Conservation (phyloP, 1,140 invertebrate genomes). For the Drosophila nikananu region DNA sequence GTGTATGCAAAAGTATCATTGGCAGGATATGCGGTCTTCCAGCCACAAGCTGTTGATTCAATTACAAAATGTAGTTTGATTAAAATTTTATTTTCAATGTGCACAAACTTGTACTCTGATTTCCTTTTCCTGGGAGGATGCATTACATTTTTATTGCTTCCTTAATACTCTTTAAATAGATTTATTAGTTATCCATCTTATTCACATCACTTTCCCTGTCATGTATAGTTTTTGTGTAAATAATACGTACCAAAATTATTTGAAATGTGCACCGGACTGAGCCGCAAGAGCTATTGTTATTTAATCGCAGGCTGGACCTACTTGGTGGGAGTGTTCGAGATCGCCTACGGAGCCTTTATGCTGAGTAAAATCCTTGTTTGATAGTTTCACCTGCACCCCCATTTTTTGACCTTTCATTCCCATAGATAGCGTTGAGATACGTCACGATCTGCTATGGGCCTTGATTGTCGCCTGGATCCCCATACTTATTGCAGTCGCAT, state of each 20-base stretch:
- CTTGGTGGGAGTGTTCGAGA: background rate
- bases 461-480: background rate
- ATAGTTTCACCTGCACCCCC: no score
- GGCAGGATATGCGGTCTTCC: background rate
- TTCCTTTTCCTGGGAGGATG: constrained; percentile 1
- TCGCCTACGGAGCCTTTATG: background rate
- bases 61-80: constrained; percentile 57
- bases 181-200: background rate
- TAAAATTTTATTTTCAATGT: constrained; percentile 36
- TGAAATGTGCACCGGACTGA: background rate
- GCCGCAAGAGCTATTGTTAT: background rate
- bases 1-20: constrained; percentile 26
- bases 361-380: background rate
- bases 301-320: background rate
- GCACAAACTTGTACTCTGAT: background rate
- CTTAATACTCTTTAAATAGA: background rate
- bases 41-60: constrained; percentile 47
- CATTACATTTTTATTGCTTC: no score
- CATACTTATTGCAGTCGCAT: background rate
- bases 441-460: background rate
- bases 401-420: background rate
- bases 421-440: background rate
- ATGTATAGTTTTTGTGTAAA: background rate
- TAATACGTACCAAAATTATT: background rate
- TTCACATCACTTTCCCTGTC: background rate